Base-by-base conservation (phyloP, 2,888 invertebrate genomes). In the Rhaphigaster nebulosa region DNA sequence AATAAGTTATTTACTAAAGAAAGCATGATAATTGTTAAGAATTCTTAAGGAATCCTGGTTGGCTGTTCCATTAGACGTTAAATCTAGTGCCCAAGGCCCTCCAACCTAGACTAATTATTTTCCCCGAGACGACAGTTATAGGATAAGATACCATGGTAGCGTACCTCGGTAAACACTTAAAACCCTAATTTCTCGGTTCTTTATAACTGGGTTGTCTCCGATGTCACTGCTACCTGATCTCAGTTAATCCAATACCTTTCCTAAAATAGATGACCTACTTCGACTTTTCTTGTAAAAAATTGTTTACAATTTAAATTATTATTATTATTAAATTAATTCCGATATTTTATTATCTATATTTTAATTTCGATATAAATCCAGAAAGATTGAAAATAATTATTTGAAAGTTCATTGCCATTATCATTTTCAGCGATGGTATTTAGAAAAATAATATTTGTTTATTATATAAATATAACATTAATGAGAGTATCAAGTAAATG, bases 221-320 rank as follows among this genome's bases (percentile, higher is more conserved):
- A 23, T 84, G 84, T n/a, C 84, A 84, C 45, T n/a, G 84, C 84
- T 84, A 50, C 84, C 84, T 41, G 84, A 41, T 84, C 23, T 10
- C 84, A n/a, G 84, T 23, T 38, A 34, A 76, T 38, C 70, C 38
- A 76, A 76, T 76, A 76, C 70, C 70, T 76, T 20, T 23, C 34
- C 70, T 76, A 76, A 76, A 34, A 23, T 38, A 76, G 70, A 38
- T 76, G 70, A 76, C 34, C 70, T 76, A 34, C 8, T 76, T 76
- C 10, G 1, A 38, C 18, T 76, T 76, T 38, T 23, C 18, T 76
- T 10, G 20, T 6, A 38, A 76, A 38, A 76, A 18, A n/a, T 0
- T 29, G 6, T 70, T 70, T 29, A 4, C 34, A 23, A n/a, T n/a
- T n/a, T n/a, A n/a, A n/a, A n/a, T n/a, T n/a, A n/a, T n/a, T n/a